A percentile compares a stretch with the other conserved stretches of the same genome.
Evolutionary conservation across 1,140 invertebrate species (phyloP).

Genomic region (Drosophila azteca): DNA sequence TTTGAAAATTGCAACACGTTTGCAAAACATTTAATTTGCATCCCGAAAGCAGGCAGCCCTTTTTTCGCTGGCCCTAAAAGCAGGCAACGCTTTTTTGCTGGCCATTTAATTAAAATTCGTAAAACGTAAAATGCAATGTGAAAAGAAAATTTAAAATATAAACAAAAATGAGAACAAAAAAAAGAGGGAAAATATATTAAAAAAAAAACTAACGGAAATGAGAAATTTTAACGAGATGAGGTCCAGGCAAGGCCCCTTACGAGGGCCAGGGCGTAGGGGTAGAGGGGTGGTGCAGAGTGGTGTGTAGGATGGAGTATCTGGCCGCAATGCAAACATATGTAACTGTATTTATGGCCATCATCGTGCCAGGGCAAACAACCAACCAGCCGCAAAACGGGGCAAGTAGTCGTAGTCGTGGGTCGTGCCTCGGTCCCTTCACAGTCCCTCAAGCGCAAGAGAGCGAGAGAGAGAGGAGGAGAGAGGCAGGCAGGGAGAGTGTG

Average conservation of each 20-base stretch:
- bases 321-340: constrained; percentile 63
- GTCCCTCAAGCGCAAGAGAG: too few species aligned
- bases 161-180: constrained; percentile 29
- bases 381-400: constrained; percentile 49
- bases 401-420: constrained; percentile 26
- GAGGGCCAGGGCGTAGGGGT: not conserved
- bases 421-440: not conserved
- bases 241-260: not conserved
- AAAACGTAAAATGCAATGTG: constrained; percentile 34
- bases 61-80: constrained; percentile 15
- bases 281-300: not conserved
- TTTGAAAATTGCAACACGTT: too few species aligned
- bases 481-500: constrained; percentile 7
- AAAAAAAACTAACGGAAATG: constrained; percentile 57
- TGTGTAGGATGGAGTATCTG: constrained; percentile 1
- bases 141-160: constrained; percentile 32
- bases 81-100: constrained; percentile 19
- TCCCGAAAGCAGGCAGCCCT: not conserved
- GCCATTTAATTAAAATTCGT: constrained; percentile 54
- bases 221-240: constrained; percentile 66
- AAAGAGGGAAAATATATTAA: too few species aligned
- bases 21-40: constrained; percentile 15
- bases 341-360: constrained; percentile 76
- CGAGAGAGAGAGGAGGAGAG: not conserved
- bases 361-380: constrained; percentile 60